Evolutionary conservation across 1,140 invertebrate species (phyloP), one percentile per base, ranked within the genome.

Genomic region (Homarus americanus): DNA sequence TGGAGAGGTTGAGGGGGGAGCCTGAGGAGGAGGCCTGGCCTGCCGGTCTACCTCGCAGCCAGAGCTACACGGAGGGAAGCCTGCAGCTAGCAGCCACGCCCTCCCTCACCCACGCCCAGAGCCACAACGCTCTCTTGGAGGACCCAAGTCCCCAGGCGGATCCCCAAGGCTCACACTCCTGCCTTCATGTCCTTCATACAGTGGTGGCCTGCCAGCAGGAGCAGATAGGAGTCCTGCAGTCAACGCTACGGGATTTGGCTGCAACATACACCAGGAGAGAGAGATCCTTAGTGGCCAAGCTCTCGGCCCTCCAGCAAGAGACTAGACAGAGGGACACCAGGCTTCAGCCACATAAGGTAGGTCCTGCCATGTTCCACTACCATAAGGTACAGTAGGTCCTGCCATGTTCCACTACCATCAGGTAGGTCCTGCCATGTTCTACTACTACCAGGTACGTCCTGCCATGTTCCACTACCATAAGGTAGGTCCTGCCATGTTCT

Each of bases 171-270:
- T 83, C 80, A 3, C 88, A 90, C 80, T 83, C 80, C 34, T 90
- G 88, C 82, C 53, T 90, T 49, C 88, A 83, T 49, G 73, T 76
- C 80, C 49, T 90, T 44, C 88, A 90, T 49, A 90, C 88, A 0
- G 88, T 90, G 82, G 88, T 90, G 80, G 88, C 88, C 41, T 90
- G 88, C 49, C 88, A 90, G 88, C 88, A 90, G 80, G 88, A 90
- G 80, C 88, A 90, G 53, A 90, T 90, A 32, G 80, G 80, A 32
- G 88, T 90, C 17, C 53, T 90, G 80, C 88, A 90, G 72, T 66
- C 80, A 32, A 90, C 88, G 2, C 80, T 90, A 24, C 15, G 72
- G 72, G 88, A 90, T 34, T 72, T 90, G 72, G 88, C 88, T 5
- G 88, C 82, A 32, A 90, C 88, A 24, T 90, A 90, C 80, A 90